Conservation (phyloP, 2,797 vertebrate genomes). For the Schizothorax lantsangensis region DNA sequence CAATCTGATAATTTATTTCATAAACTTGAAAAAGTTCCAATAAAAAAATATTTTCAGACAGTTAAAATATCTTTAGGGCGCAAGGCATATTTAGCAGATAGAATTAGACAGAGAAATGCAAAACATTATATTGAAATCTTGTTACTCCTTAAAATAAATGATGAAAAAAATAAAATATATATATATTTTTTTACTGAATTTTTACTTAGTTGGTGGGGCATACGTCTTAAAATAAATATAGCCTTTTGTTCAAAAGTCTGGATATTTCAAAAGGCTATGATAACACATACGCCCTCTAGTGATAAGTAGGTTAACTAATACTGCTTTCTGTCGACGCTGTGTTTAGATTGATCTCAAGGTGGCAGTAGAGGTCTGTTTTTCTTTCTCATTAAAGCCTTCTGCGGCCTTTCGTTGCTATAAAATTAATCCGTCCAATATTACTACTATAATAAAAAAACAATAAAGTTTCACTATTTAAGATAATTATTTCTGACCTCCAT, state of each 20-base stretch:
- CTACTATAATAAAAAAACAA: neutral
- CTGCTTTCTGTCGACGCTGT: neutral
- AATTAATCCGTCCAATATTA: neutral
- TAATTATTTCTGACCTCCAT: neutral
- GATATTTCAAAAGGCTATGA: neutral
- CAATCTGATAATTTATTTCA: too few relatives aligned
- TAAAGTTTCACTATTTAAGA: neutral
- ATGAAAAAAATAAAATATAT: too few relatives aligned
- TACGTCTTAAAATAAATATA: neutral
- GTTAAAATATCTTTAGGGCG: neutral
- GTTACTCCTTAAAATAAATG: neutral
- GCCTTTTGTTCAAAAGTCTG: neutral
- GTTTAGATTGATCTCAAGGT: neutral
- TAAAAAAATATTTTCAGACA: neutral
- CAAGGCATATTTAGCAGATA: neutral
- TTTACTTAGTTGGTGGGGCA: too few relatives aligned
- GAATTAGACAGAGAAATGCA: neutral
- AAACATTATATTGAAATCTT: neutral
- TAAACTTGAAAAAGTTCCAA: too few relatives aligned
- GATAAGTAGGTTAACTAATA: neutral
- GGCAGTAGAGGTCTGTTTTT: slow-evolving; percentile 2
- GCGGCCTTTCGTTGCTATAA: too few relatives aligned
- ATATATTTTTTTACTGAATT: too few relatives aligned
- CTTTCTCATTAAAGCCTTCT: neutral
- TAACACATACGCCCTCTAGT: neutral